Conservation (phyloP, 2,113 vertebrate species). For the Erythrolamprus reginae region DNA sequence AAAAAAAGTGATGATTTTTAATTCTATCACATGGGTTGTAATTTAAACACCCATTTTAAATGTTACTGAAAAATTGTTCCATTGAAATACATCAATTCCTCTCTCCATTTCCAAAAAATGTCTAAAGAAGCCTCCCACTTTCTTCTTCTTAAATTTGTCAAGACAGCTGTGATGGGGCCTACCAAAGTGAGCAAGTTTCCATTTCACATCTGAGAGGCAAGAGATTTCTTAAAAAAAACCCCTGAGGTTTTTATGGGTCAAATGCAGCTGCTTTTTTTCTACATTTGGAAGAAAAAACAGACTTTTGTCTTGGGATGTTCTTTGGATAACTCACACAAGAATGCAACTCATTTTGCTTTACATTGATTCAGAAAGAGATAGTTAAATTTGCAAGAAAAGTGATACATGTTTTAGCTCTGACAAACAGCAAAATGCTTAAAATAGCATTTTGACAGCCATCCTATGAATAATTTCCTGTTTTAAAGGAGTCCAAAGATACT, state of each 20-base stretch:
- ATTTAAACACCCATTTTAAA: slow-evolving; percentile 62
- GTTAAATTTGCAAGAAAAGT: slow-evolving; percentile 49
- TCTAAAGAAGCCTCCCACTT: slow-evolving; percentile 50
- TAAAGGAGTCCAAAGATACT: neutral
- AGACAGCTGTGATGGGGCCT: slow-evolving; percentile 54
- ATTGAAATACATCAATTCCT: slow-evolving; percentile 51
- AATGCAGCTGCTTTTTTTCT: slow-evolving; percentile 52
- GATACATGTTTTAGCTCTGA: slow-evolving; percentile 19
- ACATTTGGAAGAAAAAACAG: slow-evolving; percentile 56
- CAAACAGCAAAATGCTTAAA: slow-evolving; percentile 11
- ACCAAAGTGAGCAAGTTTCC: slow-evolving; percentile 57
- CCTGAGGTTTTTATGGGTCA: slow-evolving; percentile 29
- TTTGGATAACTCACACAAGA: slow-evolving; percentile 31
- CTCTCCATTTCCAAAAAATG: slow-evolving; percentile 36
- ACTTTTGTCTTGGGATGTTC: slow-evolving; percentile 44
- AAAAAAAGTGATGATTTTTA: neutral
- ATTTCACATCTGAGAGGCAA: slow-evolving; percentile 62
- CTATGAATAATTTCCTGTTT: neutral
- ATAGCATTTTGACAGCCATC: neutral
- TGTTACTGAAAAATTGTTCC: slow-evolving; percentile 51
- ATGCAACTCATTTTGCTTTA: slow-evolving; percentile 29
- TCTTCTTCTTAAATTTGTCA: slow-evolving; percentile 49
- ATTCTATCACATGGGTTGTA: slow-evolving; percentile 44
- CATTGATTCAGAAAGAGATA: slow-evolving; percentile 50
- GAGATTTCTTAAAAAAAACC: slow-evolving; percentile 51